phyloP scores from a whole-genome alignment of 2,113 vertebrate species.

The Physeter macrocephalus region DNA sequence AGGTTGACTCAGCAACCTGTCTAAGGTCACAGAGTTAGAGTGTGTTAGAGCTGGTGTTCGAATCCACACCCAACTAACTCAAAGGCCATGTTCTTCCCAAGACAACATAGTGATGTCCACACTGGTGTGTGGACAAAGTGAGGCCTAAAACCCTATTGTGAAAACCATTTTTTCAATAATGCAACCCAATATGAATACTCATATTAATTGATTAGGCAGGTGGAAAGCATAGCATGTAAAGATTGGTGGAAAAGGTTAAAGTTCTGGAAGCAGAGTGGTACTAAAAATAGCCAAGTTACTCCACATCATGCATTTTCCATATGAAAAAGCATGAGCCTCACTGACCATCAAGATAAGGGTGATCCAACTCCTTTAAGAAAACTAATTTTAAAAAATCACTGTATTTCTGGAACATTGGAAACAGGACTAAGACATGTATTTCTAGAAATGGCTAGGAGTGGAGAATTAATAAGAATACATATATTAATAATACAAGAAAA shows the following conservation, averaged over 20 bases:
- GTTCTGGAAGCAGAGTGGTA: conserved; percentile 7
- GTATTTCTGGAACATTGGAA: not conserved
- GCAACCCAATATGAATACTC: not conserved
- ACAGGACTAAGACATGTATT: not conserved
- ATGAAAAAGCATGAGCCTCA: conserved; percentile 28
- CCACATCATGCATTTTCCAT: conserved; percentile 51
- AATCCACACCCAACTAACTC: not conserved
- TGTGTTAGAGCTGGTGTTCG: not conserved
- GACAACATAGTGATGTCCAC: not conserved
- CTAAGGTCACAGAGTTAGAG: not conserved
- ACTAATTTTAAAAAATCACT: not conserved
- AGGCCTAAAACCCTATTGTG: not conserved
- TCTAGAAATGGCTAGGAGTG: not conserved
- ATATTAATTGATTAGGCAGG: not conserved
- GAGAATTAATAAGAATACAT: not conserved
- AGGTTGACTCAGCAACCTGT: not conserved
- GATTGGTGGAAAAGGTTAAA: conserved; percentile 31
- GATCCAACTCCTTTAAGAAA: conserved; percentile 49
- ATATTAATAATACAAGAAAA: not conserved
- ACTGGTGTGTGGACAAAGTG: not conserved
- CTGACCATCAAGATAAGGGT: conserved; percentile 42
- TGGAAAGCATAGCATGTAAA: not conserved
- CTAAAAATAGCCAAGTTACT: conserved; percentile 33
- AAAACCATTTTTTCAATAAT: conserved; percentile 30
- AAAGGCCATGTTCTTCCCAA: not conserved